Conservation (phyloP, 2,113 vertebrate genomes). For the Peucedramus taeniatus region DNA sequence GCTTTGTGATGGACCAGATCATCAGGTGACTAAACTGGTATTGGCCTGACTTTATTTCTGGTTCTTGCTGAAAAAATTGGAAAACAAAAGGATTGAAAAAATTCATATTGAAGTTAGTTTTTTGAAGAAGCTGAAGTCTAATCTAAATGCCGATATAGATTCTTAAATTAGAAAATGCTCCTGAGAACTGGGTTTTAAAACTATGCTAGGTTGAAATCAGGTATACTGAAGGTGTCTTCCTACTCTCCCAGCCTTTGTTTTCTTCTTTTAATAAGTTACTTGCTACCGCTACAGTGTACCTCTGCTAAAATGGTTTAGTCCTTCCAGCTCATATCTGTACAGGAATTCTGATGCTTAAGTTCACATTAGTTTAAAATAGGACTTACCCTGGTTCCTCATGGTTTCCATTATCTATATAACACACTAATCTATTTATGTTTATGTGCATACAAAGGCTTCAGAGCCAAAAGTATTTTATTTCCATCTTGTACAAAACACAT, state of each 20-base stretch:
- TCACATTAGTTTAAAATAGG: not conserved
- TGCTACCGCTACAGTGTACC: not conserved
- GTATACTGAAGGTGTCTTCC: not conserved
- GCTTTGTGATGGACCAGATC: not conserved
- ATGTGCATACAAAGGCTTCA: not conserved
- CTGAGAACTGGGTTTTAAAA: not conserved
- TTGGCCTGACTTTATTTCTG: not conserved
- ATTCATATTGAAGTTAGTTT: not conserved
- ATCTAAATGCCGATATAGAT: not conserved
- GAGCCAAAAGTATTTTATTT: not conserved
- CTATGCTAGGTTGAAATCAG: not conserved
- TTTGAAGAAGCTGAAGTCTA: not conserved
- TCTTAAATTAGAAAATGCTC: not conserved
- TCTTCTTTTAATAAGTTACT: not conserved
- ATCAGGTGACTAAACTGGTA: not conserved
- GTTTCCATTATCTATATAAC: not conserved
- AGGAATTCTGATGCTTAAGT: not conserved
- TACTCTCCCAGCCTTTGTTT: accelerated
- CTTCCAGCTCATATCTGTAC: not conserved
- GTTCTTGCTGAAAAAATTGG: not conserved
- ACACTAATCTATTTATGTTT: not conserved
- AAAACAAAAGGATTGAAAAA: not conserved
- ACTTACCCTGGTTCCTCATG: not conserved
- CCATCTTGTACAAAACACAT: not conserved
- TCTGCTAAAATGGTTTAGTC: not conserved